Base-by-base conservation (phyloP, 2,113 vertebrate genomes). In the Boulengeromyrus knoepffleri region DNA sequence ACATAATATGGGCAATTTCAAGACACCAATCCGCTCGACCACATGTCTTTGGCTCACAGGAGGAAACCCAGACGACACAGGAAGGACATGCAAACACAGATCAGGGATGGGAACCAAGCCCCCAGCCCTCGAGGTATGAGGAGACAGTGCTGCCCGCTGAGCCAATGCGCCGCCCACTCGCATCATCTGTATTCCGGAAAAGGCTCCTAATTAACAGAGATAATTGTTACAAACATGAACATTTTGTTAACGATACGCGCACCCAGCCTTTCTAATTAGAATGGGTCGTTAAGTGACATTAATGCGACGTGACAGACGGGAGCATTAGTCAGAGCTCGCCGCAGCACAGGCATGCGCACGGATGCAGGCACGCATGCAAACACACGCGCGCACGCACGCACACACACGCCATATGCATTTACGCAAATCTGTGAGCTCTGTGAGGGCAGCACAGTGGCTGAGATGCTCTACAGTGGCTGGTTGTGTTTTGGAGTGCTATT, bases 211-310 rank as follows among this genome's bases (percentile, higher is more conserved):
- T 90, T 86, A 90, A 46, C 42, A 24, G 45, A 70, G 21, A 83
- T 56, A 77, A 56, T 85, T 42, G 47, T 56, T 90, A 66, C 42
- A 70, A 70, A 86, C 83, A 90, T 36, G 84, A 70, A 39, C 45
- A 46, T 66, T 70, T 90, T 58, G n/a, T 85, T 62, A 85, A 86
- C 50, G 80, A 85, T 90, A 85, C 84, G 15, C 47, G 53, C 89
- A 86, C 53, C 36, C 85, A 84, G 47, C 56, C 89, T 49, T 49
- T 89, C 70, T 89, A 87, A 86, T 86, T 90, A 90, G 45, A 46
- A 47, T 52, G n/a, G 42, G 83, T 66, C 52, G 52, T 62, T 90
- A 86, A 46, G 62, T 85, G 66, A 90, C 89, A 39, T 53, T 62
- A 89, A 89, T 89, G 89, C 21, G 50, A 53, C 45, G 53, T 70